These are phyloP conservation scores for Sebastes steindachneri DNA, from an alignment of 2,797 vertebrate genomes.

Conservation along the genomic window DNA sequence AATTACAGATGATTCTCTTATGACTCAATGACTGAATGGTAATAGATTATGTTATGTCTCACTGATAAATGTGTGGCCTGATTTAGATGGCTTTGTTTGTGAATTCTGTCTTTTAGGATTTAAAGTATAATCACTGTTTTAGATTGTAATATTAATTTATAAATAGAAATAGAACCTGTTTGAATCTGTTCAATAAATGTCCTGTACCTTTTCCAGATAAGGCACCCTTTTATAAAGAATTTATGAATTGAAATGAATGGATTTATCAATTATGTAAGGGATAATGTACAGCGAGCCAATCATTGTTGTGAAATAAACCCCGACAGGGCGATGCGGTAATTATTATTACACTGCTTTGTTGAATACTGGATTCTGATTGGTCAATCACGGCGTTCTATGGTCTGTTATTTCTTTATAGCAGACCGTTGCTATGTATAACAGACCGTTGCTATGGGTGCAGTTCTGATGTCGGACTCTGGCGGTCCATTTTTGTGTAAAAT, in stretches of 20 bases:
- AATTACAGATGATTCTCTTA: not conserved
- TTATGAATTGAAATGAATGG: not conserved
- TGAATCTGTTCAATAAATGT: constrained; percentile 2
- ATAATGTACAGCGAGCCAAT: too few species aligned
- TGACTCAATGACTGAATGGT: not conserved
- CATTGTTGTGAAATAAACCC: too few species aligned
- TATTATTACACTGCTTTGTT: too few species aligned
- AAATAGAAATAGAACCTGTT: not conserved
- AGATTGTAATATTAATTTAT: not conserved
- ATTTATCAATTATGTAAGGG: not conserved
- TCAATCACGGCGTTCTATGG: too few species aligned
- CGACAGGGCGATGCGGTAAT: too few species aligned
- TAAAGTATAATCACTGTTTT: not conserved
- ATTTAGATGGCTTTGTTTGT: constrained; percentile 2
- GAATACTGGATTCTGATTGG: too few species aligned
- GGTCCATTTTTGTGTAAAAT: too few species aligned
- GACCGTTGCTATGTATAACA: too few species aligned
- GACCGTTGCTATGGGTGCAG: too few species aligned
- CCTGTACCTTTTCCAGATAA: not conserved
- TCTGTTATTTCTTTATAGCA: too few species aligned
- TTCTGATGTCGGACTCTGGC: too few species aligned
- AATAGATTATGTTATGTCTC: not conserved
- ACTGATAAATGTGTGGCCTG: not conserved
- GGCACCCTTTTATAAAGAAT: not conserved
- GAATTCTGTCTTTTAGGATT: not conserved